phyloP scores from a whole-genome alignment of 1,140 invertebrate species.

The Venturia canescens region DNA sequence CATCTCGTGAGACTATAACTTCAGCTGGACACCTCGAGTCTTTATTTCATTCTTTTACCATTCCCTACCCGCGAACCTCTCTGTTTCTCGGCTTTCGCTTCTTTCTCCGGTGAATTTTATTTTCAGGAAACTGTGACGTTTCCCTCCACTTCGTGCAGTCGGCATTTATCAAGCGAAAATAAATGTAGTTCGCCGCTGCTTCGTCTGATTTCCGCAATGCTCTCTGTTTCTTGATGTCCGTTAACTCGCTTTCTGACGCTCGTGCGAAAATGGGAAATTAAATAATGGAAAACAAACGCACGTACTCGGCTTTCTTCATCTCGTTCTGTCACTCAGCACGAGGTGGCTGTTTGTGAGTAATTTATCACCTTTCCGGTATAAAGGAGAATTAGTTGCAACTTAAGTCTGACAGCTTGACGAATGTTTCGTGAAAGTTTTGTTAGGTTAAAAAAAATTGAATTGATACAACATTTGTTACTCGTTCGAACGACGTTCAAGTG shows the following conservation, averaged over 20 bases:
- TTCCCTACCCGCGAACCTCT: background rate
- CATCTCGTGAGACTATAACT: conserved; percentile 33
- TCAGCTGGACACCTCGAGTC: conserved; percentile 25
- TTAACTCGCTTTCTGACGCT: conserved; percentile 21
- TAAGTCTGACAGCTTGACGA: too few relatives aligned
- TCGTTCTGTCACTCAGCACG: too few relatives aligned
- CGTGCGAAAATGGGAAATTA: background rate
- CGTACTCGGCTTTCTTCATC: too few relatives aligned
- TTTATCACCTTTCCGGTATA: too few relatives aligned
- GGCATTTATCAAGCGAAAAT: conserved; percentile 14
- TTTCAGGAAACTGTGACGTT: conserved; percentile 17
- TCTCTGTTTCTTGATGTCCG: background rate
- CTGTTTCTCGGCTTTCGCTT: background rate
- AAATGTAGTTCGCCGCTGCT: background rate
- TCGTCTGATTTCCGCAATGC: conserved; percentile 13
- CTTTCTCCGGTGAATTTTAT: conserved; percentile 15
- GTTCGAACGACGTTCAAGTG: too few relatives aligned
- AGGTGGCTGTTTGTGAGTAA: too few relatives aligned
- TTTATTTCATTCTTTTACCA: background rate
- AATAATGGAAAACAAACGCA: background rate
- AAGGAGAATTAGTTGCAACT: too few relatives aligned
- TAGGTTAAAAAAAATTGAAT: too few relatives aligned
- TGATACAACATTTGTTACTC: too few relatives aligned
- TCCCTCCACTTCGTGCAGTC: background rate
- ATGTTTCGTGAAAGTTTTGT: too few relatives aligned